Base-by-base conservation (phyloP, 2,888 invertebrate genomes). In the Perithous albicinctus region DNA sequence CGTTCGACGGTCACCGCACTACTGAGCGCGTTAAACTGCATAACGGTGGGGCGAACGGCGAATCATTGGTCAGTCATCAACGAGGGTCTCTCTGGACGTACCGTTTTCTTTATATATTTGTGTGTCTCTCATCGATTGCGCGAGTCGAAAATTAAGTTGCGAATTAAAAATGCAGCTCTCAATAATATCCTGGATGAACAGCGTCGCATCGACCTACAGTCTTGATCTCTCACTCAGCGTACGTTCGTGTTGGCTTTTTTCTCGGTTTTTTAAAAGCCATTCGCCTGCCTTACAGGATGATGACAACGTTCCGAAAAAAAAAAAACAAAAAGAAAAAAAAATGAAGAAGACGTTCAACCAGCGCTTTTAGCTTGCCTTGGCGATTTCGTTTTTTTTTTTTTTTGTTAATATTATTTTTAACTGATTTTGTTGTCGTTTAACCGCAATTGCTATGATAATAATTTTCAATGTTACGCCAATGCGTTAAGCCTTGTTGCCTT, bases 101-200 rank as follows among this genome's bases (percentile, higher is more conserved):
- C 6, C 5, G 69, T 48, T 75, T 43, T n/a, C n/a, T n/a, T n/a
- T n/a, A n/a, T 10, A 15, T 48, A n/a, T 15, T n/a, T 46, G 51
- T 41, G 18, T 69, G 10, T 20, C 32, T 63, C 23, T 20, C 38
- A 18, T 41, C 10, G 18, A 48, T 18, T 32, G 7, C 26, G n/a
- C 43, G 5, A 15, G 41, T 10, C 1, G 7, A 8, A 18, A 63
- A 23, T 41, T 35, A 12, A 32, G 3, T 15, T n/a, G 15, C 20
- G 26, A 85, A n/a, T n/a, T n/a, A n/a, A n/a, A 29, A 79, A 88
- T 88, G 87, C 88, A 87, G 61, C 85, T 88, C 23, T 81, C 87
- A 20, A 85, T 88, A 66, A 85, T 87, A 54, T 87, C 86, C 23
- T 88, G 88, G 88, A 81, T 88, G 70, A 86, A 87, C 76, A 85